A percentile compares a stretch with the other conserved stretches of the same genome.
Conservation (phyloP, 2,888 invertebrate genomes). For the Resseliella maxima region DNA sequence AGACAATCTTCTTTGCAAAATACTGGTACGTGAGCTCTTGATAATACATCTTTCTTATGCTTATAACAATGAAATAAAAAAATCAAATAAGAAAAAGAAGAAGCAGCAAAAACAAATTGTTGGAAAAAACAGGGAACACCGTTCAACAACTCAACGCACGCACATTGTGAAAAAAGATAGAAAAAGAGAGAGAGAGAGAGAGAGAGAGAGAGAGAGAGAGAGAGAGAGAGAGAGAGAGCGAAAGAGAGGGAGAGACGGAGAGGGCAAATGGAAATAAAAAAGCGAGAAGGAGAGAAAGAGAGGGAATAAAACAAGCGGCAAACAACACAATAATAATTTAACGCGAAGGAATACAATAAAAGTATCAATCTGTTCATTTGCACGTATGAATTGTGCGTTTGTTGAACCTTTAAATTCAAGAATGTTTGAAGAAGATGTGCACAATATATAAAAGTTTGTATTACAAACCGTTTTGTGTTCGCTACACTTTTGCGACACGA, state of each 20-base stretch:
- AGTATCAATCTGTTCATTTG: constrained; percentile 42
- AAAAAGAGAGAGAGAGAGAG: not conserved
- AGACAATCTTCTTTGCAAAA: not conserved
- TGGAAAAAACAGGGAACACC: constrained; percentile 18
- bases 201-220: not conserved
- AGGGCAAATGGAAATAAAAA: not conserved
- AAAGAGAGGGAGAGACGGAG: too few species aligned
- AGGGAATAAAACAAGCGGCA: not conserved
- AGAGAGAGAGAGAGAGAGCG: not conserved
- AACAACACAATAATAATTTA: constrained; percentile 42
- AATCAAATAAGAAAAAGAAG: not conserved
- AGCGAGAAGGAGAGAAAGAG: not conserved
- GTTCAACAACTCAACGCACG: not conserved
- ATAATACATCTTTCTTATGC: not conserved
- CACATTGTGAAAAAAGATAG: not conserved
- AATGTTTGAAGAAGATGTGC: not conserved
- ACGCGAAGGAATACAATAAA: constrained; percentile 8
- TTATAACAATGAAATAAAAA: not conserved
- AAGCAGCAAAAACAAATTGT: not conserved
- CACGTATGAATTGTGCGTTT: constrained; percentile 7
- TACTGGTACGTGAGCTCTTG: constrained; percentile 6
- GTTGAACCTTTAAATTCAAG: constrained; percentile 34
- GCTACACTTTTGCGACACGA: too few species aligned
- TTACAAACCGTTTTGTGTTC: too few species aligned
- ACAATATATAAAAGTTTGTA: not conserved